Percentiles rank a stretch among this genome's conserved stretches.
Evolutionary conservation across 2,113 vertebrate species (phyloP).

Genomic region (Anhinga anhinga): DNA sequence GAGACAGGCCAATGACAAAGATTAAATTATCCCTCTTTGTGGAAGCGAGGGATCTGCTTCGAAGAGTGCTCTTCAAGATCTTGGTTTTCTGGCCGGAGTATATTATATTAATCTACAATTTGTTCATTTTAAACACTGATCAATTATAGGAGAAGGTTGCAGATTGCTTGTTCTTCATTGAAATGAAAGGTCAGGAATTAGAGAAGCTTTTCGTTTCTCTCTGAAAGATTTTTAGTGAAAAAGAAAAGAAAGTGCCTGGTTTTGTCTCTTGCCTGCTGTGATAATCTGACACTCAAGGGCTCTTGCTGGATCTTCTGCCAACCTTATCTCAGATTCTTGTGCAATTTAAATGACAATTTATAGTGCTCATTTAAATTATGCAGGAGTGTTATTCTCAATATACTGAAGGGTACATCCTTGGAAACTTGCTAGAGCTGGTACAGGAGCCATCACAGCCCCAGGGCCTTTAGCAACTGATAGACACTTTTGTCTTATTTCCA

Average conservation of each 20-base stretch:
- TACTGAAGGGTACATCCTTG: background rate
- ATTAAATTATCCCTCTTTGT: constrained; percentile 76
- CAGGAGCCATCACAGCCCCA: background rate
- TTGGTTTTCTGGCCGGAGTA: constrained; percentile 9
- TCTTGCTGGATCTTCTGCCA: constrained; percentile 41
- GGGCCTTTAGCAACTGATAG: background rate
- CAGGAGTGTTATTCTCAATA: background rate
- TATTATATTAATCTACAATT: constrained; percentile 41
- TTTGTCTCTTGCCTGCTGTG: constrained; percentile 1
- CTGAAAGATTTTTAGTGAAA: background rate
- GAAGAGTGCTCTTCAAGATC: background rate
- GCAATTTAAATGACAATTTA: constrained; percentile 52
- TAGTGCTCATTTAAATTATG: constrained; percentile 30
- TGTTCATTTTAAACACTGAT: constrained; percentile 32
- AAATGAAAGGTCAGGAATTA: constrained; percentile 30
- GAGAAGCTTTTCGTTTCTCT: background rate
- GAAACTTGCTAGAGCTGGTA: background rate
- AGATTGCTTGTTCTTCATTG: constrained; percentile 21
- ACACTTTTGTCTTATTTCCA: background rate
- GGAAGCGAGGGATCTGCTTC: constrained; percentile 46
- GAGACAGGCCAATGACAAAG: constrained; percentile 83
- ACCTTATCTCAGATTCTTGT: constrained; percentile 20
- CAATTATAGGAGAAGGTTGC: constrained; percentile 25
- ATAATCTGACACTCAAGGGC: constrained; percentile 31
- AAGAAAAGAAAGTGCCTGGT: background rate